Evolutionary conservation across 1,140 invertebrate genomes (phyloP).

Genomic region (Heliconius congener): DNA sequence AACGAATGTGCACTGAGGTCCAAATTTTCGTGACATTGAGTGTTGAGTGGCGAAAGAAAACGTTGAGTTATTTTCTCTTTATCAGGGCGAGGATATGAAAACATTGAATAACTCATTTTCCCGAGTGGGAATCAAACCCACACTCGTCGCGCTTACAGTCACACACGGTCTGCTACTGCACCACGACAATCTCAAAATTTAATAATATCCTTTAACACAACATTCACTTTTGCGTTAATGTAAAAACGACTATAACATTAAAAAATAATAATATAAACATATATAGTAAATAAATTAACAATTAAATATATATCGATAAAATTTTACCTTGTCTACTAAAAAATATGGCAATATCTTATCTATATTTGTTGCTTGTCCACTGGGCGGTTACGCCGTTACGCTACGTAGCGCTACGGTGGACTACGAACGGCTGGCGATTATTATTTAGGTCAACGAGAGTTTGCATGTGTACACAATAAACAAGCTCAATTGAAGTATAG

Average conservation of each 20-base stretch:
- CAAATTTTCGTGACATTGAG: too few relatives aligned
- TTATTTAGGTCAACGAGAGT: conserved; percentile 43
- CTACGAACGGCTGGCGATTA: conserved; percentile 40
- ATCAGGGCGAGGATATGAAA: too few relatives aligned
- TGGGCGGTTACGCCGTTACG: conserved; percentile 41
- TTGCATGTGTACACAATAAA: conserved; percentile 38
- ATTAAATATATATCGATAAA: conserved; percentile 13
- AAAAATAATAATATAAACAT: neutral
- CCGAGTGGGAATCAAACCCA: too few relatives aligned
- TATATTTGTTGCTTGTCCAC: conserved; percentile 10
- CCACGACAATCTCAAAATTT: too few relatives aligned
- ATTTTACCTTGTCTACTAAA: conserved; percentile 4
- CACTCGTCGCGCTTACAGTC: too few relatives aligned
- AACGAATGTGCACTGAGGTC: too few relatives aligned
- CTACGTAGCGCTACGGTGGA: conserved; percentile 46
- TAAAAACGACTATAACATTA: neutral
- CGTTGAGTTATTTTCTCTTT: too few relatives aligned
- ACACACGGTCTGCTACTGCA: too few relatives aligned
- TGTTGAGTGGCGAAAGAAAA: too few relatives aligned
- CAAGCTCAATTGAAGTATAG: neutral
- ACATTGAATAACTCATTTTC: too few relatives aligned
- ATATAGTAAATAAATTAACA: neutral
- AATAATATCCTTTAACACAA: too few relatives aligned
- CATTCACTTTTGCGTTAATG: too few relatives aligned
- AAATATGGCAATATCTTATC: conserved; percentile 28